Evolutionary conservation across 2,888 invertebrate genomes (phyloP).

Genomic region (Drosophila robusta): DNA sequence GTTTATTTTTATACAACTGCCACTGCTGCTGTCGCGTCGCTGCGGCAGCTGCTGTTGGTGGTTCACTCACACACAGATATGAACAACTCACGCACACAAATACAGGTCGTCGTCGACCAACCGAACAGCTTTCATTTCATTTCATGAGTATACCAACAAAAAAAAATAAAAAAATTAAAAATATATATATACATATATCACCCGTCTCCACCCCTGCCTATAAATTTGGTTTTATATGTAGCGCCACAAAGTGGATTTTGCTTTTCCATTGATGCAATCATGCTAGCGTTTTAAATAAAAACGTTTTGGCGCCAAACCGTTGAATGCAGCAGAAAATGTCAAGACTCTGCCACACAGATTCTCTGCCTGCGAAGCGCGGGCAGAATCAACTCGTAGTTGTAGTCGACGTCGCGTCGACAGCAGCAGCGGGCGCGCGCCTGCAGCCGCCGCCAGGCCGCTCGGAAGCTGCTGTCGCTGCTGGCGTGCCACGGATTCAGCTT

Average conservation of each 20-base stretch:
- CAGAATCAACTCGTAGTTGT: constrained; percentile 66
- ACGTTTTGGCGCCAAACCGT: constrained; percentile 43
- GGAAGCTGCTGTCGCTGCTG: constrained; percentile 73
- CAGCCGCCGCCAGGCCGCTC: constrained; percentile 36
- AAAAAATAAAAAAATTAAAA: constrained; percentile 13
- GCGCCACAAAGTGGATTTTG: constrained; percentile 6
- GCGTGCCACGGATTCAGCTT: constrained; percentile 61
- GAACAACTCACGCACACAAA: constrained; percentile 33
- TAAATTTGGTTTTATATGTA: constrained; percentile 7
- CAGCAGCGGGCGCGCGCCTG: constrained; percentile 48
- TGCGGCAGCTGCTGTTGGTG: constrained; percentile 41
- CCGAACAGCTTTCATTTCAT: constrained; percentile 76
- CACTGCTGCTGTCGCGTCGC: constrained; percentile 66
- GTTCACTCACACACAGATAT: constrained; percentile 36
- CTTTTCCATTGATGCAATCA: constrained; percentile 36
- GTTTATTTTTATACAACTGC: constrained; percentile 77
- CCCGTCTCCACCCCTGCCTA: constrained; percentile 20
- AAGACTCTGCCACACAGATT: constrained; percentile 50
- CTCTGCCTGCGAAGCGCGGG: constrained; percentile 49
- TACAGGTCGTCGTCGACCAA: constrained; percentile 44
- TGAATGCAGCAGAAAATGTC: constrained; percentile 30
- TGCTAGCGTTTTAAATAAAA: constrained; percentile 34
- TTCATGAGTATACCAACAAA: constrained; percentile 57
- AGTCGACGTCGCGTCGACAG: constrained; percentile 66
- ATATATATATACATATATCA: not conserved